Evolutionary conservation across 2,113 vertebrate species (phyloP).

Genomic region (Cairina moschata): DNA sequence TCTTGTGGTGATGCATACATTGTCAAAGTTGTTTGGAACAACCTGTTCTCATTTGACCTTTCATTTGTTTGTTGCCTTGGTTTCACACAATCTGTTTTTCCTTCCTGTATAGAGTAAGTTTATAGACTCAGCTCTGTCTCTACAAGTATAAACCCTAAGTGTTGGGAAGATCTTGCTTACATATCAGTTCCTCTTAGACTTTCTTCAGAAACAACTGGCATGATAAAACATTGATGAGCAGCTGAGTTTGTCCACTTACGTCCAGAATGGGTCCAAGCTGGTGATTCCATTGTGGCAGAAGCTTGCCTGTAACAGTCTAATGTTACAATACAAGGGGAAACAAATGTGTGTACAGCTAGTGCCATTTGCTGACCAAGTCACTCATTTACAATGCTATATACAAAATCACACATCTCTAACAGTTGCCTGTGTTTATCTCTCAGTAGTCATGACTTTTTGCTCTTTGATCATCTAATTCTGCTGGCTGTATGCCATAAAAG

Average conservation of each 20-base stretch:
- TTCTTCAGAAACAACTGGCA: background rate
- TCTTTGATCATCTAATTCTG: background rate
- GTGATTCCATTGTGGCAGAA: background rate
- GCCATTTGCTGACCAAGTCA: background rate
- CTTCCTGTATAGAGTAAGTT: background rate
- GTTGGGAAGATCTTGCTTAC: background rate
- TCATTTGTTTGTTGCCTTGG: background rate
- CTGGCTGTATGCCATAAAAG: background rate
- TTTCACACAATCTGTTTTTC: background rate
- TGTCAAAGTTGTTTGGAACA: background rate
- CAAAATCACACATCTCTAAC: background rate
- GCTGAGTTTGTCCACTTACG: background rate
- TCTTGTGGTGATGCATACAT: rapidly evolving
- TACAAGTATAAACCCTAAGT: background rate
- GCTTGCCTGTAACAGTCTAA: background rate
- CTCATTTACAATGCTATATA: rapidly evolving
- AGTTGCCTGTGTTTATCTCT: background rate
- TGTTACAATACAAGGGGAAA: background rate
- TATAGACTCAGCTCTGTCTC: background rate
- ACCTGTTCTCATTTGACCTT: background rate
- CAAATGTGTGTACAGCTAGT: background rate
- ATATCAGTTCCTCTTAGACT: background rate
- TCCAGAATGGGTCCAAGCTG: background rate
- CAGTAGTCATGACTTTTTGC: background rate
- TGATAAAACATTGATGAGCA: background rate